A percentile compares a stretch with the other conserved stretches of the same genome.
phyloP scores from a whole-genome alignment of 1,140 invertebrate genomes.

The Drosophila repletoides region DNA sequence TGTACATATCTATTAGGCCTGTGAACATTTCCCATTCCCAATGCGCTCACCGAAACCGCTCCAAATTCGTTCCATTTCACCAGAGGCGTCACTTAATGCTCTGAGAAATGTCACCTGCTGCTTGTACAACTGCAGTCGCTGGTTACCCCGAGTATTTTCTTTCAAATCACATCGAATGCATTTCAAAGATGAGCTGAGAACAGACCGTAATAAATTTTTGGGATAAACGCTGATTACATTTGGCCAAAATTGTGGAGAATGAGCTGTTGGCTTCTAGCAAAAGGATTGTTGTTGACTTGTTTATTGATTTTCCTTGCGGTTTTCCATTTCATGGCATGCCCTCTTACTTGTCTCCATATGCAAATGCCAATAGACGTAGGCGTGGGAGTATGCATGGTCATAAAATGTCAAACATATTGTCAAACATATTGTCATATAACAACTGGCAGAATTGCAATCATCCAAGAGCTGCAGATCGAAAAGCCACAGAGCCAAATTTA shows the following conservation, averaged over 20 bases:
- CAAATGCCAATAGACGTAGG: slow-evolving; percentile 47
- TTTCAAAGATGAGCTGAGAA: background rate
- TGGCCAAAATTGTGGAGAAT: background rate
- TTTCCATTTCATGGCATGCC: slow-evolving; percentile 48
- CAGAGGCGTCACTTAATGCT: slow-evolving; percentile 50
- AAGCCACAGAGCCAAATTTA: slow-evolving; percentile 15
- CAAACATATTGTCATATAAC: slow-evolving; percentile 16
- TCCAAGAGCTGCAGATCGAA: background rate
- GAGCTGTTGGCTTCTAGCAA: too few species aligned
- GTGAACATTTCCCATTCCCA: background rate
- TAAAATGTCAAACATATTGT: slow-evolving; percentile 40
- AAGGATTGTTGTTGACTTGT: slow-evolving; percentile 2
- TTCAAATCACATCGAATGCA: slow-evolving; percentile 16
- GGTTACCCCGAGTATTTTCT: background rate
- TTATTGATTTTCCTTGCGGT: slow-evolving; percentile 49
- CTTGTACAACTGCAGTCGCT: slow-evolving; percentile 28
- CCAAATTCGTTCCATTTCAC: slow-evolving; percentile 1
- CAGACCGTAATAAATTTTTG: slow-evolving; percentile 32
- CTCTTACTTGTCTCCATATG: slow-evolving; percentile 47
- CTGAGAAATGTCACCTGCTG: slow-evolving; percentile 36
- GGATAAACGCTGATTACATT: slow-evolving; percentile 39
- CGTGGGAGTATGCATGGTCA: slow-evolving; percentile 9
- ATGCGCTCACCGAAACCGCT: background rate
- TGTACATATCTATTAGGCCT: slow-evolving; percentile 72
- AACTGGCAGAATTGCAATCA: slow-evolving; percentile 23